Percentiles rank a stretch among this genome's conserved stretches.
These are phyloP conservation scores for Diuraphis noxia DNA, from an alignment of 1,140 invertebrate species.

Conservation along the genomic window DNA sequence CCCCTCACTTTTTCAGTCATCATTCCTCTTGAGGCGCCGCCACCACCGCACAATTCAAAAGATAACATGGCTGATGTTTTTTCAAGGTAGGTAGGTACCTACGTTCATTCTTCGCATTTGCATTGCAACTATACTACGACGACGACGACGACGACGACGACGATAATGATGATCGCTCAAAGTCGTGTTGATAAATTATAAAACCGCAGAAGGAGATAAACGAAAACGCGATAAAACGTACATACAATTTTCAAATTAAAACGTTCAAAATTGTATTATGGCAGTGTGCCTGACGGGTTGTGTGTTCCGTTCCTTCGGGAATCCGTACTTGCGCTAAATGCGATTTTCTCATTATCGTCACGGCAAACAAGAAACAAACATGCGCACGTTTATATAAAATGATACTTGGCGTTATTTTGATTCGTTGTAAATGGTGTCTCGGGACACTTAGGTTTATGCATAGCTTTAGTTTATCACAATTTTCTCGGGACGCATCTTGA, in stretches of 20 bases:
- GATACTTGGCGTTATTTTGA: conserved; percentile 34
- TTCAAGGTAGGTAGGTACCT: not conserved
- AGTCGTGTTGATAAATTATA: not conserved
- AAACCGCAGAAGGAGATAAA: not conserved
- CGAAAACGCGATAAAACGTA: not conserved
- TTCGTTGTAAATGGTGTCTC: conserved; percentile 23
- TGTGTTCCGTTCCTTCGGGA: conserved; percentile 14
- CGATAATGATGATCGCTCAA: not conserved
- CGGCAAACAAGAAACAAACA: not conserved
- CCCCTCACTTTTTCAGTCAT: not conserved
- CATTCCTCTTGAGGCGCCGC: no score
- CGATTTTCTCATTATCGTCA: conserved; percentile 34
- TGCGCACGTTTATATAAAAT: not conserved
- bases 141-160: no score
- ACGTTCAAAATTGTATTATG: not conserved
- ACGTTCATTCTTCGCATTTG: not conserved
- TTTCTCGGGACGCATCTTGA: not conserved
- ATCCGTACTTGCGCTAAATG: not conserved
- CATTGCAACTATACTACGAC: not conserved
- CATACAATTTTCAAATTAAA: conserved; percentile 24
- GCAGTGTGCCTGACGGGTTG: not conserved
- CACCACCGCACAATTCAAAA: not conserved
- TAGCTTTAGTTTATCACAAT: conserved; percentile 13
- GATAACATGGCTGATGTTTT: not conserved
- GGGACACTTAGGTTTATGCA: not conserved